Evolutionary conservation across 2,888 invertebrate species (phyloP), one percentile per base, ranked within the genome.

Genomic region (Chironomus tentans): DNA sequence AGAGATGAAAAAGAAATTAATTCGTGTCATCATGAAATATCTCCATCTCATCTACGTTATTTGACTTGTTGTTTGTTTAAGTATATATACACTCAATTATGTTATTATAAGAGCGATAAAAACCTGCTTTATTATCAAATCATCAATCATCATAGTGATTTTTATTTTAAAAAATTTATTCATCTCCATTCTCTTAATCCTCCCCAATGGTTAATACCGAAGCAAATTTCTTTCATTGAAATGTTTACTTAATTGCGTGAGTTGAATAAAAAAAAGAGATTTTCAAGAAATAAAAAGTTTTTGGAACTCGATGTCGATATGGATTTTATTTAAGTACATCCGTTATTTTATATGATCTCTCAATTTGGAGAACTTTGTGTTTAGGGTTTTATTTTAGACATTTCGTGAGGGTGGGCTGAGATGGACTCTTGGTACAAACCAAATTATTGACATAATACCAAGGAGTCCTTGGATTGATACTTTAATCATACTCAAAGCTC

Each of bases 101-200:
- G 72, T 72, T 72, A 13, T 72, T 72, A n/a, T 72, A 72, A 72
- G 72, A 72, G 72, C 72, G 72, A 72, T 72, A 72, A 72, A 72
- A 50, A 72, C 72, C 72, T 28, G 38, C 28, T 72, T 61, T 72
- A 72, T 72, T 72, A 72, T 72, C 72, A 38, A 72, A 62, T 72
- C 72, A 72, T 72, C 72, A 72, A 72, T 72, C 72, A 72, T 62
- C 38, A 28, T 13, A 21, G 28, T 72, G 72, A 72, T 56, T 56
- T 56, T 56, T 56, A 38, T 38, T 38, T 38, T 38, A 38, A 38
- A 38, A 38, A 38, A 28, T 28, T 69, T 69, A 56, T 15, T 15
- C 56, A 38, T 38, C 56, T 56, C 15, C 18, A 18, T 56, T 15
- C 56, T 22, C 70, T 62, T 72, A 72, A 62, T 62, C 61, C 46